These are phyloP conservation scores for Thamnophis elegans DNA, from an alignment of 2,797 vertebrate genomes.

Conservation along the genomic window DNA sequence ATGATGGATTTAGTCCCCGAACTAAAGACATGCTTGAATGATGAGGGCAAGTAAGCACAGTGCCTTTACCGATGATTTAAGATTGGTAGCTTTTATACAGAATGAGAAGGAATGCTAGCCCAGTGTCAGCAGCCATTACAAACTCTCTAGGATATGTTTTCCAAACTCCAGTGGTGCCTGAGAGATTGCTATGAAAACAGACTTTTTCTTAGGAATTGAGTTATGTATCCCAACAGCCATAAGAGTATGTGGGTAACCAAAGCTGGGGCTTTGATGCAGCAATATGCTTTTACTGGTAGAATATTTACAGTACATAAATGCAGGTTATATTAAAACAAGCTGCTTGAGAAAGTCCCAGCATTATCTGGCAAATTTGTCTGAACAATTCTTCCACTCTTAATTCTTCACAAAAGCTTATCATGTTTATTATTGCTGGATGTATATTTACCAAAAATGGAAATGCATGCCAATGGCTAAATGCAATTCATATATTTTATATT, in stretches of 20 bases:
- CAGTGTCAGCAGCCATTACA: conserved; percentile 60
- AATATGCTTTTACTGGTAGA: conserved; percentile 53
- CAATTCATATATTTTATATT: background rate
- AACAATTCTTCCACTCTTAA: background rate
- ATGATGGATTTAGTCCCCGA: conserved; percentile 50
- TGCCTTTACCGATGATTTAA: conserved; percentile 54
- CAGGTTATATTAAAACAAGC: conserved; percentile 41
- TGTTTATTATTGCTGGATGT: background rate
- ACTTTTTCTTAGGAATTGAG: conserved; percentile 58
- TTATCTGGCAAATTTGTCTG: conserved; percentile 28
- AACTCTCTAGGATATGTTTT: conserved; percentile 55
- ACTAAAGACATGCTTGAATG: conserved; percentile 48
- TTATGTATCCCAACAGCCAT: conserved; percentile 40
- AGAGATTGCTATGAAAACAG: conserved; percentile 61
- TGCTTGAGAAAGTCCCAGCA: conserved; percentile 44
- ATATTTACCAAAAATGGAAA: background rate
- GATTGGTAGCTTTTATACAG: conserved; percentile 57
- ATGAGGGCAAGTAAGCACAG: conserved; percentile 36
- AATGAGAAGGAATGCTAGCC: conserved; percentile 44
- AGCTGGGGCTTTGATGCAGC: conserved; percentile 58
- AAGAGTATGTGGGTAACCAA: conserved; percentile 48
- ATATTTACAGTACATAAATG: conserved; percentile 55
- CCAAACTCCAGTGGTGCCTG: conserved; percentile 43
- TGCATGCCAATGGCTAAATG: background rate
- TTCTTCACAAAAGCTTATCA: background rate